Evolutionary conservation across 2,113 vertebrate genomes (phyloP).

Genomic region (Ondatra zibethicus): DNA sequence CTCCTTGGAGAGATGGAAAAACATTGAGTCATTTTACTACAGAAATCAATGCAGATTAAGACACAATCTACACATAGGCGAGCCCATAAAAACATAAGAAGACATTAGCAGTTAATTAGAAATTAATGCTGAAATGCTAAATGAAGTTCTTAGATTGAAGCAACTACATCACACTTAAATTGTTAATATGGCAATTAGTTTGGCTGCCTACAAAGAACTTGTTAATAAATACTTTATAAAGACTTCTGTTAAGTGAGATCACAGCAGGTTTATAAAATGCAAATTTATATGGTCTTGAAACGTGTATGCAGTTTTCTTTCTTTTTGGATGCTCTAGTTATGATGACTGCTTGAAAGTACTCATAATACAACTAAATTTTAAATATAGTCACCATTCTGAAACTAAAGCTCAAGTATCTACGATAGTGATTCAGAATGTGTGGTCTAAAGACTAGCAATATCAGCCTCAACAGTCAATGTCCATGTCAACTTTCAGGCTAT

Average conservation of each 20-base stretch:
- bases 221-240: conserved; percentile 62
- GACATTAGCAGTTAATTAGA: conserved; percentile 78
- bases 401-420: neutral
- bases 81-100: conserved; percentile 64
- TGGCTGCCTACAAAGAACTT: conserved; percentile 68
- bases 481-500: neutral
- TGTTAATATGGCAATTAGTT: conserved; percentile 75
- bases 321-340: conserved; percentile 50
- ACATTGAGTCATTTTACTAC: conserved; percentile 25
- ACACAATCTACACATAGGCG: conserved; percentile 63
- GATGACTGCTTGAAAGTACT: conserved; percentile 52
- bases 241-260: conserved; percentile 51
- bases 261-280: conserved; percentile 64
- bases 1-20: conserved; percentile 64
- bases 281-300: conserved; percentile 63
- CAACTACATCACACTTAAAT: conserved; percentile 75
- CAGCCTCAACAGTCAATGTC: neutral
- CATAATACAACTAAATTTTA: conserved; percentile 43
- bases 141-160: conserved; percentile 68
- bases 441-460: neutral
- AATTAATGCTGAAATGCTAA: conserved; percentile 78
- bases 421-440: neutral
- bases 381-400: conserved; percentile 13
- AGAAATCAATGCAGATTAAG: conserved; percentile 66
- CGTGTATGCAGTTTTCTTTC: conserved; percentile 24